These are phyloP conservation scores for Actias luna DNA, from an alignment of 2,888 invertebrate genomes.

Conservation along the genomic window DNA sequence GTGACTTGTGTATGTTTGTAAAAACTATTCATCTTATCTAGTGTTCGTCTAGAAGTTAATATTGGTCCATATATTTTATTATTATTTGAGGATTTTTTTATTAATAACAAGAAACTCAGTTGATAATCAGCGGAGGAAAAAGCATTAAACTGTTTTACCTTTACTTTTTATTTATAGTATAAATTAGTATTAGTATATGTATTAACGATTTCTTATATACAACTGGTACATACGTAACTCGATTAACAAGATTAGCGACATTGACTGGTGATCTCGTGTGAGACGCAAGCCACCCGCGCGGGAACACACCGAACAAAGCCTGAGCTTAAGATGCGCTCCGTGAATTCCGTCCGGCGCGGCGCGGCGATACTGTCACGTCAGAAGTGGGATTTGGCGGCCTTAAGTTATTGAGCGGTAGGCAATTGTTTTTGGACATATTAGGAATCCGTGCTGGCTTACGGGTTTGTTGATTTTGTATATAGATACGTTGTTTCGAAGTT, in stretches of 20 bases:
- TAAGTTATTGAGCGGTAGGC: conserved; percentile 5
- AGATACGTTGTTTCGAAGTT: background rate
- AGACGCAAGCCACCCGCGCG: background rate
- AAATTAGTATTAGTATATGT: too few relatives aligned
- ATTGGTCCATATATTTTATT: too few relatives aligned
- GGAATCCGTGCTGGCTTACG: background rate
- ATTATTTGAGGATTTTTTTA: too few relatives aligned
- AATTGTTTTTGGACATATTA: conserved; percentile 8
- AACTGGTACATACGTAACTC: background rate
- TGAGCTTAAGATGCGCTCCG: conserved; percentile 4
- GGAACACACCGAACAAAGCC: background rate
- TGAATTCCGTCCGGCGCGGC: conserved; percentile 1
- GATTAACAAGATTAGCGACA: conserved; percentile 3
- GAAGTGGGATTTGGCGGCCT: conserved; percentile 7
- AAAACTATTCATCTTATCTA: too few relatives aligned
- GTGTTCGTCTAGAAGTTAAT: too few relatives aligned
- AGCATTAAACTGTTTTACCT: too few relatives aligned
- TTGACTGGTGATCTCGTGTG: conserved; percentile 6
- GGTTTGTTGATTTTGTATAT: background rate
- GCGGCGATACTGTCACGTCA: conserved; percentile 1
- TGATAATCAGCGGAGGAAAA: too few relatives aligned
- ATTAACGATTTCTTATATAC: background rate
- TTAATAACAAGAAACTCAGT: too few relatives aligned
- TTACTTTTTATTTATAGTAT: too few relatives aligned
- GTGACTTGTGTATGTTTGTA: too few relatives aligned